A percentile compares a stretch with the other conserved stretches of the same genome.
These are phyloP conservation scores for Rhimphoctona megacephalus DNA, from an alignment of 2,888 invertebrate species.

Conservation along the genomic window DNA sequence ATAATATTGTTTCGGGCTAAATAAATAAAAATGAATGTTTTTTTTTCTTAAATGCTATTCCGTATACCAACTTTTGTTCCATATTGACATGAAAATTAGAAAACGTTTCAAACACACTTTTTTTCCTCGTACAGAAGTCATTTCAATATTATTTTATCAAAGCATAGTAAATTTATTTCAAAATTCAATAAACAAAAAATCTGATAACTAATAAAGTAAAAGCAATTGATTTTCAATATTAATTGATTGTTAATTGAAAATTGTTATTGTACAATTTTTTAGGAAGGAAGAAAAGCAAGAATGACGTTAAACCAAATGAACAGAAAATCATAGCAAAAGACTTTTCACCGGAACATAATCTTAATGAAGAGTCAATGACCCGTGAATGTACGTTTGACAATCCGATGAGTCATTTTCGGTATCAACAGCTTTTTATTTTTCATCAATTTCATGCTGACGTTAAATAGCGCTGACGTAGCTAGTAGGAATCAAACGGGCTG, in stretches of 20 bases:
- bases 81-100: background rate
- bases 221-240: too few species aligned
- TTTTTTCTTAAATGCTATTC: background rate
- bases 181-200: background rate
- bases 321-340: background rate
- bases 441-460: slow-evolving; percentile 67
- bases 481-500: slow-evolving; percentile 35
- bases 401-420: slow-evolving; percentile 79
- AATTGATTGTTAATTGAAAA: too few species aligned
- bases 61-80: background rate
- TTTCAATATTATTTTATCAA: background rate
- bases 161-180: background rate
- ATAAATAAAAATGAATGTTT: background rate
- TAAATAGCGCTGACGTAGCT: slow-evolving; percentile 53
- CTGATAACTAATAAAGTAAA: too few species aligned
- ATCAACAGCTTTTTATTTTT: slow-evolving; percentile 69
- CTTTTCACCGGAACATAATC: slow-evolving; percentile 24
- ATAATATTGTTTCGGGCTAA: background rate
- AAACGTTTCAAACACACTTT: background rate
- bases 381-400: slow-evolving; percentile 70
- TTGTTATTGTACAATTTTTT: too few species aligned
- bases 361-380: slow-evolving; percentile 76
- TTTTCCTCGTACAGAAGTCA: background rate
- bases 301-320: background rate
- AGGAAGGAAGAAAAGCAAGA: too few species aligned